Percentiles rank a stretch among this genome's conserved stretches.
Conservation (phyloP, 1,140 invertebrate species). For the Drosophila neocordata region DNA sequence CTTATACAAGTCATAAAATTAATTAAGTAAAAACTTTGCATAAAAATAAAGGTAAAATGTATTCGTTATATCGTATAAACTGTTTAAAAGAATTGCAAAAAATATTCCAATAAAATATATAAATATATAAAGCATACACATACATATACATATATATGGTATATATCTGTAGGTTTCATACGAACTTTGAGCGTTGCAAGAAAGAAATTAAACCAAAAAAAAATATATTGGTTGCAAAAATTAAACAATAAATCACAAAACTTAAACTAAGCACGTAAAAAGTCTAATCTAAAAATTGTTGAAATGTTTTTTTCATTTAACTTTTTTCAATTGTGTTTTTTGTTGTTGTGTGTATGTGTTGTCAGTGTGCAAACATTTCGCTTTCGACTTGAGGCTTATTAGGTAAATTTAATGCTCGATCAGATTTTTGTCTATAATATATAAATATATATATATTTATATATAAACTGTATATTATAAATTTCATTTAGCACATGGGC, state of each 20-base stretch:
- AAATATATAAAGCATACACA: constrained; percentile 41
- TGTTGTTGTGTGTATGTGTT: constrained; percentile 17
- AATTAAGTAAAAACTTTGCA: constrained; percentile 77
- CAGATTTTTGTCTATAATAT: constrained; percentile 56
- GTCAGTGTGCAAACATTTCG: constrained; percentile 28
- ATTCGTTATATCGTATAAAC: constrained; percentile 29
- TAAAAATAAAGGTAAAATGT: constrained; percentile 74
- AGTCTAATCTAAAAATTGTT: constrained; percentile 68
- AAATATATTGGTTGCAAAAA: constrained; percentile 54
- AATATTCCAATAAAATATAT: constrained; percentile 56
- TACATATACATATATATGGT: neutral
- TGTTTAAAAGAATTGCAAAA: constrained; percentile 46
- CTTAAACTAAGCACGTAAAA: constrained; percentile 74
- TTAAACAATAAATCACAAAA: constrained; percentile 82
- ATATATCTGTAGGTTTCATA: constrained; percentile 37
- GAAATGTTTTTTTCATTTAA: constrained; percentile 21
- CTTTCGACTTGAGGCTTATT: constrained; percentile 62
- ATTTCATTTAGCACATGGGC: constrained; percentile 46
- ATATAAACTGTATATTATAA: constrained; percentile 1
- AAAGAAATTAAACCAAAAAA: constrained; percentile 43
- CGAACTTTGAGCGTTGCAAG: constrained; percentile 41
- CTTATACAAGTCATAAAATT: constrained; percentile 69
- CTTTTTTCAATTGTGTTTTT: constrained; percentile 24
- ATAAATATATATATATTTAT: constrained; percentile 37
- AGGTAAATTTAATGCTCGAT: constrained; percentile 62